These are phyloP conservation scores for Scaptomyza tumidula DNA, from an alignment of 2,888 invertebrate species.

Conservation along the genomic window DNA sequence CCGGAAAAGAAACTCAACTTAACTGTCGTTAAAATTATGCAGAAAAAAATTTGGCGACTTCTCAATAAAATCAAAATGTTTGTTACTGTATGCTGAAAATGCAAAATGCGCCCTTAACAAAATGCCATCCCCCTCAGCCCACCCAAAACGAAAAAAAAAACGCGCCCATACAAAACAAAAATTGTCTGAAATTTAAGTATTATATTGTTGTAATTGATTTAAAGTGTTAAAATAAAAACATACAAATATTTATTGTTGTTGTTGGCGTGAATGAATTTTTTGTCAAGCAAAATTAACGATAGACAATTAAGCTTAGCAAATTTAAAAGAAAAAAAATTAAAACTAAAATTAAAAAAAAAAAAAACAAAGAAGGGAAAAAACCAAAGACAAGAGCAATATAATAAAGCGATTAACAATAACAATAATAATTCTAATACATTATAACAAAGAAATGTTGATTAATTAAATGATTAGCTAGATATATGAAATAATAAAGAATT, in stretches of 20 bases:
- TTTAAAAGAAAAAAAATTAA: not conserved
- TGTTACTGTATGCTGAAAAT: not conserved
- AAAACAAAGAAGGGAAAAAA: not conserved
- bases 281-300: conserved; percentile 51
- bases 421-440: conserved; percentile 1
- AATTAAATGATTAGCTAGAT: conserved; percentile 64
- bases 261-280: conserved; percentile 47
- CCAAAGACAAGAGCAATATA: conserved; percentile 29
- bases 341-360: not conserved
- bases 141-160: conserved; percentile 34
- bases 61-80: not conserved
- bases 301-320: conserved; percentile 36
- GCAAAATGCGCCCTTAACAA: conserved; percentile 37
- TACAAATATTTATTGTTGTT: conserved; percentile 50
- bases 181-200: conserved; percentile 59
- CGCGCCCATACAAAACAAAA: conserved; percentile 24
- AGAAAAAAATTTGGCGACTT: not conserved
- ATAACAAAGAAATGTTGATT: conserved; percentile 43
- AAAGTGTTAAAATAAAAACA: conserved; percentile 24
- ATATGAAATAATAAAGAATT: conserved; percentile 34
- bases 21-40: not conserved
- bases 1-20: not conserved
- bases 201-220: conserved; percentile 52
- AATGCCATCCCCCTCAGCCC: conserved; percentile 44
- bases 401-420: conserved; percentile 17